Percentiles rank a stretch among this genome's conserved stretches.
These are phyloP conservation scores for Cremastinae sp. DNA, from an alignment of 2,888 invertebrate genomes.

Conservation along the genomic window DNA sequence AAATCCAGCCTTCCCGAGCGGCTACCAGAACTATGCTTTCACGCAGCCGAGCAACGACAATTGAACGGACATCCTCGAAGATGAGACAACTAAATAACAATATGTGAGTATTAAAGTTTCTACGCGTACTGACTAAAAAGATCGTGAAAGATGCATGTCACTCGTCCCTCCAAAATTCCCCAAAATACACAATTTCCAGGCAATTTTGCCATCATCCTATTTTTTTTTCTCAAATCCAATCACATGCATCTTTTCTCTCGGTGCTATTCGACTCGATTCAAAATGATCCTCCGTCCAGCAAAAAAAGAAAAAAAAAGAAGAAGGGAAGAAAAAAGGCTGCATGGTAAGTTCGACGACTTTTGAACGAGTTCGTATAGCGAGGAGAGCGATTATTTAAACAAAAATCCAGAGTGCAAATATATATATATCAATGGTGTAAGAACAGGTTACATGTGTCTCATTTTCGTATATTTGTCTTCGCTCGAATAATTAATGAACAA, in stretches of 20 bases:
- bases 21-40: conserved; percentile 79
- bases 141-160: conserved; percentile 36
- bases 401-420: conserved; percentile 10
- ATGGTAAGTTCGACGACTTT: conserved; percentile 54
- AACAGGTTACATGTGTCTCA: conserved; percentile 65
- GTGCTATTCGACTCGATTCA: conserved; percentile 24
- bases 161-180: background rate
- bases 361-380: conserved; percentile 21
- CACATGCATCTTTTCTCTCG: conserved; percentile 51
- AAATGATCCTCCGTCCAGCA: conserved; percentile 17
- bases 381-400: conserved; percentile 2
- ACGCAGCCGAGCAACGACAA: conserved; percentile 78
- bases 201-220: background rate
- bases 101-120: conserved; percentile 71
- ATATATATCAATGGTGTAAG: conserved; percentile 77
- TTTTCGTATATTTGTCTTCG: conserved; percentile 58
- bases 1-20: conserved; percentile 76
- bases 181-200: background rate
- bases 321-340: background rate
- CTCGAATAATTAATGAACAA: conserved; percentile 58
- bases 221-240: background rate
- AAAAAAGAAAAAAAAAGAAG: too few species aligned
- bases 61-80: conserved; percentile 66
- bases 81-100: conserved; percentile 54
- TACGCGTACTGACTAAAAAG: background rate